phyloP scores from a whole-genome alignment of 2,888 invertebrate genomes.

The Drosophila ezoana region DNA sequence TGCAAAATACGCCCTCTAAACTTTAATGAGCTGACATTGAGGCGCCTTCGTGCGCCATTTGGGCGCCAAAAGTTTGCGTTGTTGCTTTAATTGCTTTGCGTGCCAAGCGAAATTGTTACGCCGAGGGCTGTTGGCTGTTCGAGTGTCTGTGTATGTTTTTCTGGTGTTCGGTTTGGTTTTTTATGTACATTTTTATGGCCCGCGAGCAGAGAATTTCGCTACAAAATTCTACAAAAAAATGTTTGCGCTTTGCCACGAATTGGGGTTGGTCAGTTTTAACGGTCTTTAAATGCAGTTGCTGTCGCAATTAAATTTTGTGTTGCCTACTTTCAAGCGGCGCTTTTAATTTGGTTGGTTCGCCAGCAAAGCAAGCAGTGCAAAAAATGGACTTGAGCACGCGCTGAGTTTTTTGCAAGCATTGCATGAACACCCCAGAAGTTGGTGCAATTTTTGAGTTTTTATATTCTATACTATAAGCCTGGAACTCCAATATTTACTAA shows the following conservation, averaged over 20 bases:
- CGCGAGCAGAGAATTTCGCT: conserved; percentile 48
- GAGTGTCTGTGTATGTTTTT: conserved; percentile 5
- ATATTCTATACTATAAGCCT: too few species aligned
- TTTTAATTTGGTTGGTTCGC: conserved; percentile 27
- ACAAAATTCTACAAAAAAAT: conserved; percentile 37
- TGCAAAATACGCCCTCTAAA: conserved; percentile 74
- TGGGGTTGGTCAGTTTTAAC: conserved; percentile 63
- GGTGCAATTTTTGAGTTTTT: neutral
- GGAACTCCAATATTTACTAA: neutral
- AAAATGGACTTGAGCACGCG: conserved; percentile 54
- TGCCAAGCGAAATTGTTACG: conserved; percentile 50
- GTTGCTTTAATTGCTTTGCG: conserved; percentile 68
- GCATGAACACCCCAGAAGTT: conserved; percentile 28
- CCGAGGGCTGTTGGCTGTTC: neutral
- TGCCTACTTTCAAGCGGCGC: conserved; percentile 27
- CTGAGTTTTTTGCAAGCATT: conserved; percentile 26
- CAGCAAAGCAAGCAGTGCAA: conserved; percentile 29
- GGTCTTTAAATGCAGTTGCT: conserved; percentile 24
- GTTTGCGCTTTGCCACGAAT: conserved; percentile 16
- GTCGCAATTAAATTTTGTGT: conserved; percentile 21
- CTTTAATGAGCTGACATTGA: conserved; percentile 78
- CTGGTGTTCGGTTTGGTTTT: conserved; percentile 24
- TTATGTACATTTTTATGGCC: conserved; percentile 67
- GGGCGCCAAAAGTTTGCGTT: conserved; percentile 71
- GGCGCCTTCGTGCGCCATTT: conserved; percentile 71